A percentile compares a stretch with the other conserved stretches of the same genome.
phyloP scores from a whole-genome alignment of 2,797 vertebrate genomes.

The Pangasius sanitwongsei region DNA sequence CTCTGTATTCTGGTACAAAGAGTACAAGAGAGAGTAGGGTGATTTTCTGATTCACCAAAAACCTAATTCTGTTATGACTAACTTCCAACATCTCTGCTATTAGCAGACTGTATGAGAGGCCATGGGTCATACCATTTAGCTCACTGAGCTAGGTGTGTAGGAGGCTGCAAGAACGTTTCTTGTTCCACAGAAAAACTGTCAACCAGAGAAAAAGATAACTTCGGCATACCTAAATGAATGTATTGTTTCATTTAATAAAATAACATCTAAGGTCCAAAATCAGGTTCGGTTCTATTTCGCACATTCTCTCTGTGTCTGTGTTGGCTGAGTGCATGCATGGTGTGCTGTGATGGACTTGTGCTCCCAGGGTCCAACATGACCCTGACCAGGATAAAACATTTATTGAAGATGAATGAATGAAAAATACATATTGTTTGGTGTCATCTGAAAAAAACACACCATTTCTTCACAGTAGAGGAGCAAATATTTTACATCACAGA shows the following conservation, averaged over 20 bases:
- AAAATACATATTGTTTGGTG: not conserved
- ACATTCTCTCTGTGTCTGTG: not conserved
- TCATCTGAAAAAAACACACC: not conserved
- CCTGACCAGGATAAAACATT: not conserved
- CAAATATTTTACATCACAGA: not conserved
- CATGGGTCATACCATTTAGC: not conserved
- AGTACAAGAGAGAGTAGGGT: not conserved
- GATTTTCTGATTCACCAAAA: not conserved
- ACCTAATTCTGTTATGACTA: conserved; percentile 7
- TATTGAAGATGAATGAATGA: not conserved
- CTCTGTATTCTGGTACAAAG: not conserved
- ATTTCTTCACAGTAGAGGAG: not conserved
- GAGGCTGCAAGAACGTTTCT: conserved; percentile 1
- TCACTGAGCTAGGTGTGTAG: not conserved
- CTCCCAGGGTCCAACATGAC: not conserved
- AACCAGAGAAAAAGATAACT: not conserved
- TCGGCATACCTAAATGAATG: not conserved
- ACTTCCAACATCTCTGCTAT: not conserved
- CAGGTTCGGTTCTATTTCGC: not conserved
- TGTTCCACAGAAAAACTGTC: conserved; percentile 8
- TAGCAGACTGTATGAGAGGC: not conserved
- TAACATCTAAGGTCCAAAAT: not conserved
- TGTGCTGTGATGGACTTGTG: not conserved
- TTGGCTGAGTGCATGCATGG: not conserved
- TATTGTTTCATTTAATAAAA: not conserved